Evolutionary conservation across 2,888 invertebrate species (phyloP).

Genomic region (Rhingia campestris): DNA sequence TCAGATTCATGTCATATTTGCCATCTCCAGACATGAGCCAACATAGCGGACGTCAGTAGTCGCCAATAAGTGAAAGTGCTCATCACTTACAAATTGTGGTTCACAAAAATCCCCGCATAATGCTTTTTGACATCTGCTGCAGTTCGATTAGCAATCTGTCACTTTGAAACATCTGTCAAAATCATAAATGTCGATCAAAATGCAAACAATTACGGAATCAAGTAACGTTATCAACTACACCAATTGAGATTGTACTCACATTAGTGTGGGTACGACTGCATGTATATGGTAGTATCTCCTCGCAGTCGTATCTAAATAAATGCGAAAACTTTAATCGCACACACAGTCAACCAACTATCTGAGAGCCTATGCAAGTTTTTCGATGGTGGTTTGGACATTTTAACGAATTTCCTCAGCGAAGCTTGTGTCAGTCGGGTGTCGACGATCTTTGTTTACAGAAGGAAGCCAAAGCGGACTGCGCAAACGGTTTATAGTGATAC

Average conservation of each 20-base stretch:
- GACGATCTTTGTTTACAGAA: slow-evolving; percentile 69
- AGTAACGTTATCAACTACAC: background rate
- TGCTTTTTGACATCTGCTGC: no score
- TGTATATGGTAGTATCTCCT: background rate
- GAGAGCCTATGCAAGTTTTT: slow-evolving; percentile 38
- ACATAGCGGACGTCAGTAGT: no score
- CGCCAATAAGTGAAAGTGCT: no score
- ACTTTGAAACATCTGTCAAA: background rate
- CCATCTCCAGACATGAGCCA: no score
- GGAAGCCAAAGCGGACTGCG: slow-evolving; percentile 35
- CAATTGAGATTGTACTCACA: no score
- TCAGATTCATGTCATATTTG: no score
- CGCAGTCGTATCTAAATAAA: background rate
- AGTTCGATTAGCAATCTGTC: background rate
- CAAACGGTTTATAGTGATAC: slow-evolving; percentile 18
- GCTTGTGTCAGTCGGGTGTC: slow-evolving; percentile 56
- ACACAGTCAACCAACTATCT: slow-evolving; percentile 4
- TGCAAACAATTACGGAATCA: background rate
- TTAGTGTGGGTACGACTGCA: no score
- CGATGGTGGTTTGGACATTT: slow-evolving; percentile 46
- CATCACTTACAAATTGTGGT: no score
- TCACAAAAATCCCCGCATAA: no score
- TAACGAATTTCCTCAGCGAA: slow-evolving; percentile 45
- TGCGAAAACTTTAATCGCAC: background rate
- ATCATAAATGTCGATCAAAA: background rate